Evolutionary conservation across 2,113 vertebrate species (phyloP), one percentile per base, ranked within the genome.

Genomic region (Hyperoodon ampullatus): DNA sequence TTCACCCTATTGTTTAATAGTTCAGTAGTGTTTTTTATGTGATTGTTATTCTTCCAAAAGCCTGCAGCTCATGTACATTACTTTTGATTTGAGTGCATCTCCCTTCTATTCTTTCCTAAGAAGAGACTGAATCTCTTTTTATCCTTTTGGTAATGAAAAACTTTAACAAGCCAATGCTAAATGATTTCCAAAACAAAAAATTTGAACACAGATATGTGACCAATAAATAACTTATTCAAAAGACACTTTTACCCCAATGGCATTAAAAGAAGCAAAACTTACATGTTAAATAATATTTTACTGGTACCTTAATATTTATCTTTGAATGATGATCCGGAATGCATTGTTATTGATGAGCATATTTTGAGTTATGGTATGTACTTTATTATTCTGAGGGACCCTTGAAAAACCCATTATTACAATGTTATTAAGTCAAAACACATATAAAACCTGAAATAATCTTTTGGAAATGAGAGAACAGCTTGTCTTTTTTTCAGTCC

Each of bases 401-500:
- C 60, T 93, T 80, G 35, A 28, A 50, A 84, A 93, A 55, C 28
- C 66, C 8, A 72, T 83, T 2, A 53, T 21, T 66, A 97, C 5
- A 87, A 33, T 6, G 18, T 58, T 85, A 55, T 21, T 94, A 63
- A 72, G 18, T 88, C 60, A 13, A 97, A 97, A 66, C n/a, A 68
- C 0, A 75, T 83, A 87, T 70, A 72, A 89, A 97, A 75, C 8
- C 28, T 87, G 71, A 11, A 63, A 1, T 85, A 47, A 81, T 94
- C 8, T 90, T 93, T 81, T 26, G 83, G 78, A 94, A 63, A 42
- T 44, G 35, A 90, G 96, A 78, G 19, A 94, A 30, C 11, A 95
- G n/a, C 14, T 96, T 97, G 21, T 96, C 72, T 58, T 82, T 93
- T 94, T 75, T 94, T 90, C 87, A 84, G 63, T 60, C 95, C 42